A percentile compares a stretch with the other conserved stretches of the same genome.
These are phyloP conservation scores for Sturnira hondurensis DNA, from an alignment of 2,113 vertebrate genomes.

Conservation along the genomic window DNA sequence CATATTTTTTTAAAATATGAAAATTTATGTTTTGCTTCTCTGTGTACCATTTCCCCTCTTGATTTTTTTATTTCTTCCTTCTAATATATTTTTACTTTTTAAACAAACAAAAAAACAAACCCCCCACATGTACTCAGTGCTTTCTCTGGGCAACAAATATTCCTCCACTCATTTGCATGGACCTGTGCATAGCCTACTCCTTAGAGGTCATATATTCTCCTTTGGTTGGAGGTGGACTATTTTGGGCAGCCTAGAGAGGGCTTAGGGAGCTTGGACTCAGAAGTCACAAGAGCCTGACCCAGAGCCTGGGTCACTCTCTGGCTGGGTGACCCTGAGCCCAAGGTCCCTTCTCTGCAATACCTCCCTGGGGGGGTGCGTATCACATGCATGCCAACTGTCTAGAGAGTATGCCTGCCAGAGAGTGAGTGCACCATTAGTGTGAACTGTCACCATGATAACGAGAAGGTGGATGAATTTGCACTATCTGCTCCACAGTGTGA, in stretches of 20 bases:
- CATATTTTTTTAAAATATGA: not conserved
- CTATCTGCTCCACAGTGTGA: not conserved
- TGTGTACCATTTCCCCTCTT: not conserved
- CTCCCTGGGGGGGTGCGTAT: not conserved
- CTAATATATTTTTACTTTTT: not conserved
- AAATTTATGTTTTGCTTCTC: not conserved
- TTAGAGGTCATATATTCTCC: not conserved
- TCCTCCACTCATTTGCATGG: not conserved
- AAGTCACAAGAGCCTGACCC: not conserved
- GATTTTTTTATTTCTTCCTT: not conserved
- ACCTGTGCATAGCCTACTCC: not conserved
- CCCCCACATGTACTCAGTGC: not conserved
- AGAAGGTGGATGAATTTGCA: not conserved
- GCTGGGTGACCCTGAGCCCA: not conserved
- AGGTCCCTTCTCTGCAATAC: not conserved
- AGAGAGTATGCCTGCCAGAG: not conserved
- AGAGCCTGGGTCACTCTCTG: no score
- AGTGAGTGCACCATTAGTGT: not conserved
- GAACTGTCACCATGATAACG: not conserved
- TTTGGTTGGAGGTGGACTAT: not conserved
- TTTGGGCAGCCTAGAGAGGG: not conserved
- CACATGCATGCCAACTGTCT: not conserved
- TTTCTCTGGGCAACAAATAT: not conserved
- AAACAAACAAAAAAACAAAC: not conserved
- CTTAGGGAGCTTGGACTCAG: not conserved